A percentile compares a stretch with the other conserved stretches of the same genome.
Evolutionary conservation across 30 jellyfish, hydroid and myxozoan genomes (phyloP).

Genomic region (Turritopsis dohrnii): DNA sequence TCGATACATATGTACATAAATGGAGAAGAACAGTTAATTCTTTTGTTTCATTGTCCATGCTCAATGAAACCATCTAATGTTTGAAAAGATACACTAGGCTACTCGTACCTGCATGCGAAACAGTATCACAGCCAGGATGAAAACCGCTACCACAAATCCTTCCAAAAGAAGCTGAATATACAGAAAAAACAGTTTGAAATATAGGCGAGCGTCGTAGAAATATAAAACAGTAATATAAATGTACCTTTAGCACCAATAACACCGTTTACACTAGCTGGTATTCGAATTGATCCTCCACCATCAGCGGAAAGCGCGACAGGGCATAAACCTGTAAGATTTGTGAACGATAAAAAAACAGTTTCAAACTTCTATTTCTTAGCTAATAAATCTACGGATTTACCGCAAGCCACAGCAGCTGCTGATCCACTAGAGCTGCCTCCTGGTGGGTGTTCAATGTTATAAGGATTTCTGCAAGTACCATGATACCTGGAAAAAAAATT

Average conservation of each 20-base stretch:
- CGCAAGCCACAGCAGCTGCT: conserved; percentile 96
- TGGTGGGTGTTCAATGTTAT: conserved; percentile 60
- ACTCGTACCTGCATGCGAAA: conserved; percentile 58
- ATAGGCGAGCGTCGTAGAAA: not conserved
- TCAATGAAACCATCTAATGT: not conserved
- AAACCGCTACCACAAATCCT: conserved; percentile 47
- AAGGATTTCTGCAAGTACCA: conserved; percentile 95
- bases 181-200: not conserved
- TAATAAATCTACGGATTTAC: no score
- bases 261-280: conserved; percentile 91
- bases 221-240: not conserved
- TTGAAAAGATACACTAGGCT: not conserved
- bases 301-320: conserved; percentile 91
- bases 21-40: no score
- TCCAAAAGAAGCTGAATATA: conserved; percentile 67
- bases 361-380: no score
- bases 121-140: conserved; percentile 49
- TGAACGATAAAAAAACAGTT: no score
- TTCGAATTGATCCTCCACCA: conserved; percentile 99
- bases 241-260: conserved; percentile 91
- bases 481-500: conserved; percentile 44
- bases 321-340: conserved; percentile 51
- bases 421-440: conserved; percentile 99
- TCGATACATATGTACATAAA: no score
- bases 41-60: no score